A percentile compares a stretch with the other conserved stretches of the same genome.
These are phyloP conservation scores for Drosophila kurseongensis DNA, from an alignment of 1,140 invertebrate species.

Conservation along the genomic window DNA sequence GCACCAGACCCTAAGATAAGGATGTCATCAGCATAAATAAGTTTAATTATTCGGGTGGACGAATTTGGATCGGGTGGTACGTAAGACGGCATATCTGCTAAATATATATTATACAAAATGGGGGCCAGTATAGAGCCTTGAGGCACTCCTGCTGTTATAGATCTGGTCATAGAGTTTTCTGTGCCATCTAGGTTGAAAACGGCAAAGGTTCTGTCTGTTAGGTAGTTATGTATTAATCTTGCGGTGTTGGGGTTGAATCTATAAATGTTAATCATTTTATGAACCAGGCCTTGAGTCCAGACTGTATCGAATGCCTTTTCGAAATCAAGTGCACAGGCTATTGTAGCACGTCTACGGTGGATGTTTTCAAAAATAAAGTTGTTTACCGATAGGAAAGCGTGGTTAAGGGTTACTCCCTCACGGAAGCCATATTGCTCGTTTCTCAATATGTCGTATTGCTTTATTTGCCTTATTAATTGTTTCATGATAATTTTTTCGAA, in stretches of 20 bases:
- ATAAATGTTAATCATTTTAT: conserved; percentile 14
- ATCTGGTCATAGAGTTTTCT: neutral
- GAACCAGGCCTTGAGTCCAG: conserved; percentile 15
- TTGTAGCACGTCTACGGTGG: too few relatives aligned
- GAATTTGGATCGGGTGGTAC: neutral
- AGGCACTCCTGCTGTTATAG: conserved; percentile 18
- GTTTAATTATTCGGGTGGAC: neutral
- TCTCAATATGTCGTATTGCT: too few relatives aligned
- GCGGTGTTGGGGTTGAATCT: neutral
- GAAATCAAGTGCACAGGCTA: too few relatives aligned
- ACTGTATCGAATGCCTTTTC: neutral
- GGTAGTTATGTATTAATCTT: conserved; percentile 7
- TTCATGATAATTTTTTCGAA: too few relatives aligned
- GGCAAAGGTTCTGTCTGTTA: conserved; percentile 1
- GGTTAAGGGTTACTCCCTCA: too few relatives aligned
- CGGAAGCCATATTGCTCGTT: too few relatives aligned
- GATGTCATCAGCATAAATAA: conserved; percentile 26
- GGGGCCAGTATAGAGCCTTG: conserved; percentile 21
- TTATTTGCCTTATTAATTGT: too few relatives aligned
- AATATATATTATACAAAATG: conserved; percentile 17
- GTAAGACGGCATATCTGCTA: neutral
- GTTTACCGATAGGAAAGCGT: too few relatives aligned
- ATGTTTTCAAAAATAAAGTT: too few relatives aligned
- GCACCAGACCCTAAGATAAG: conserved; percentile 3
- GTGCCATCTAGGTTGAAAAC: neutral